Evolutionary conservation across 2,888 invertebrate species (phyloP), one percentile per base, ranked within the genome.

Genomic region (Ophioninae sp.): DNA sequence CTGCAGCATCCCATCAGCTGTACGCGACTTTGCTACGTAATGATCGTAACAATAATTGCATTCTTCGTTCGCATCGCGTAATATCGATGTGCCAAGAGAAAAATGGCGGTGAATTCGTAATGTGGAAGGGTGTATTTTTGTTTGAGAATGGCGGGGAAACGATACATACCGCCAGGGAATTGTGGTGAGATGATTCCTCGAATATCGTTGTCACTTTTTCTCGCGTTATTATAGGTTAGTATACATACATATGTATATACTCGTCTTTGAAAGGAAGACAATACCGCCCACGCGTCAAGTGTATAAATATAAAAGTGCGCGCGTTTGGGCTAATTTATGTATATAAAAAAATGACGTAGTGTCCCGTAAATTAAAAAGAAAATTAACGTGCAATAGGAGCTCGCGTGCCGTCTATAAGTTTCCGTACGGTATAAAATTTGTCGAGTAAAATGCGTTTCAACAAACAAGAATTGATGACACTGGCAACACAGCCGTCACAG

Each of bases 401-500:
- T 51, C 17, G 51, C 51, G 17, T 51, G 17, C 17, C 51, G 51
- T 6, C 51, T 17, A 13, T 17, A 17, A 17, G 13, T 13, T 51
- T 17, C 17, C 58, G 73, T 67, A 69, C 73, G 76, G 69, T 69
- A 64, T 22, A 51, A 64, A 79, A 76, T 39, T 8, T 22, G 8
- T 8, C 22, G 56, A 44, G 22, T 30, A 68, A 71, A 77, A 98
- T 98, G 98, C 95, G 98, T 93, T 98, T 97, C 93, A 98, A 98
- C 93, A 97, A 96, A 93, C 96, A 97, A 92, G 98, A 98, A 93
- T 93, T 99, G 90, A 94, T 96, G 87, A 96, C 96, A 79, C 93
- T 98, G 93, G 98, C 98, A 84, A 96, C 96, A 79, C 97, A 98
- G 93, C 96, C 97, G 64, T 96, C 96, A 10, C 96, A 96, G 88